Evolutionary conservation across 2,888 invertebrate genomes (phyloP), one percentile per base, ranked within the genome.

Genomic region (Cacoxenus indagator): DNA sequence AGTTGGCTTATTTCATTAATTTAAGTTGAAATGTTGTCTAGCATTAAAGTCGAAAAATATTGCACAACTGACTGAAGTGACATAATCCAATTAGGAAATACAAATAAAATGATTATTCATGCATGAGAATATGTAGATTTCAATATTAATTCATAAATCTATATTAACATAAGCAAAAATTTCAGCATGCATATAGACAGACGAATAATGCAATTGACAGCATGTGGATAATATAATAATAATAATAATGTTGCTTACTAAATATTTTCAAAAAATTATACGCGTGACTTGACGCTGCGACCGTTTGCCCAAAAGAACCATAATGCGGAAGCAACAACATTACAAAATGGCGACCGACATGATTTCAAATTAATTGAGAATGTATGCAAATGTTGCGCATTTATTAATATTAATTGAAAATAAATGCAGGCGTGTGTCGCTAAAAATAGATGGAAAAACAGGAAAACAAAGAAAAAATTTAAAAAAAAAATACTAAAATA

Each of bases 351-450:
- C n/a, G 22, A 9, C n/a, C 57, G 27, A n/a, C 29, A 26, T 4
- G 11, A 55, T 27, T 46, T 51, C 29, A 26, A 64, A 64, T 64
- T 64, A 64, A 64, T 51, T 11, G n/a, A 64, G 48, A 48, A 48
- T 64, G 22, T 64, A 48, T 64, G 51, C 31, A 64, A 64, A 64
- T 64, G 8, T 46, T 27, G 31, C 48, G 83, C 81, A 78, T 76
- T 80, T 82, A 82, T 80, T 82, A 82, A 80, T 80, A 80, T 80
- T 80, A 80, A 80, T 80, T 80, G 81, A 82, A 80, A 80, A 80
- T 80, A 83, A 82, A 83, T 80, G 77, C 80, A 82, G 70, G 37
- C 37, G 22, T 9, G 14, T 43, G 43, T 43, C 43, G 43, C 24
- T 54, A 26, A 26, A 9, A 2, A 57, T 17, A 29, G n/a, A 17